Base-by-base conservation (phyloP, 2,797 vertebrate genomes). In the Pelochelys cantorii region DNA sequence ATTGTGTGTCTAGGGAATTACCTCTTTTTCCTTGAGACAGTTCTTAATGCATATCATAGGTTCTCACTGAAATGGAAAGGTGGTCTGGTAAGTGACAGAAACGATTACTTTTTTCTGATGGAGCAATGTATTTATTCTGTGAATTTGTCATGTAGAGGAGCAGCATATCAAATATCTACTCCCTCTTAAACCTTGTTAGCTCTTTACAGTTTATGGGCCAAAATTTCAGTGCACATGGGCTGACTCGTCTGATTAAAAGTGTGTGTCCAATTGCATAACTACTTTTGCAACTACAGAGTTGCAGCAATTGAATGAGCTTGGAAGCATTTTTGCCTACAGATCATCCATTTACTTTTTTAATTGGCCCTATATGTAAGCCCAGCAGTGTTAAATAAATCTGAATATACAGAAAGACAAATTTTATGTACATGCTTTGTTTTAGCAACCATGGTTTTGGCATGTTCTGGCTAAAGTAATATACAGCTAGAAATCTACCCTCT, bases 71-170 rank as follows among this genome's bases (percentile, higher is more conserved):
- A 56, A 85, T 80, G 25, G 53, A 54, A 93, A 88, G 86, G 60
- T 92, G 92, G 56, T 80, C 94, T 95, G 57, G 22, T 56, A 75
- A 81, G 48, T 92, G 90, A 94, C 65, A 90, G 81, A 83, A 92
- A 89, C 25, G 57, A 11, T 59, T 85, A 83, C 84, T 84, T 93
- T 89, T 85, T 89, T 85, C 79, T 89, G 74, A 81, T 89, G 52
- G 57, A 79, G 74, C 90, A 86, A 94, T 87, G 42, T 87, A 4
- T 92, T 89, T 84, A n/a, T 86, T 15, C 60, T 82, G 10, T 88
- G 84, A 25, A 83, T 93, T 95, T 87, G 59, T 80, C 37, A 71
- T 78, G 75, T 55, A 84, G 80, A 91, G 13, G 77, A 15, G 55
- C 88, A 53, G 81, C 13, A 0, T 25, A 48, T 75, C 74, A 54